Evolutionary conservation across 2,113 vertebrate species (phyloP), one percentile per base, ranked within the genome.

Genomic region (Ivindomyrus marchei): DNA sequence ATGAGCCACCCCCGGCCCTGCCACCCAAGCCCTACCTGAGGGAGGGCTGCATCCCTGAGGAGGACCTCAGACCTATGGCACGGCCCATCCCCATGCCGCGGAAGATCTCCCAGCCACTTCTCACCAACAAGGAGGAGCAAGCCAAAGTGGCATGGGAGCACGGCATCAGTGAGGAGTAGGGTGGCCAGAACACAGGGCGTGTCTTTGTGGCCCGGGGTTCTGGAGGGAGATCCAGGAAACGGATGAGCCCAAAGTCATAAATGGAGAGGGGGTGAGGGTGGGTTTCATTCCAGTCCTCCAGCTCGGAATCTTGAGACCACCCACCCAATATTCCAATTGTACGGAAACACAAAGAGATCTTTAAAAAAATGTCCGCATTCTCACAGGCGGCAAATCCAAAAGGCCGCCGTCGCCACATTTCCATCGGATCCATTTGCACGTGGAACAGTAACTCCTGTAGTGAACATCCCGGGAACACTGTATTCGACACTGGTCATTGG

Each of bases 131-230:
- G 94, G 98, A 99, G 0, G 97, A 98, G 90, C 98, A 98, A 77
- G 97, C 98, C 31, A 97, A 97, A 90, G 97, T 98, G 92, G 96
- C 96, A 0, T 99, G 98, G 98, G 97, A 98, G 94, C 97, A 97
- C 0, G 95, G 98, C 92, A 93, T 98, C 91, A 92, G 96, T 0
- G 97, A 98, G 93, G 97, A 98, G 93, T 98, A 95, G 95, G 13
- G 70, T 66, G 88, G 0, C 6, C 39, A 53, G 88, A 88, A 50
- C 47, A 27, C 9, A 19, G n/a, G 39, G 62, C 42, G 8, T 6
- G 17, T 9, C 77, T 19, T 31, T 89, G 36, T 42, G 13, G 1
- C 2, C 85, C 19, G n/a, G 47, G 66, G 24, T 86, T 91, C 56
- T 42, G 87, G 66, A 89, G 15, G 46, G 47, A 80, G 36, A 5